Base-by-base conservation (phyloP, 2,113 vertebrate species). In the Cyprinodon brontotheroides region DNA sequence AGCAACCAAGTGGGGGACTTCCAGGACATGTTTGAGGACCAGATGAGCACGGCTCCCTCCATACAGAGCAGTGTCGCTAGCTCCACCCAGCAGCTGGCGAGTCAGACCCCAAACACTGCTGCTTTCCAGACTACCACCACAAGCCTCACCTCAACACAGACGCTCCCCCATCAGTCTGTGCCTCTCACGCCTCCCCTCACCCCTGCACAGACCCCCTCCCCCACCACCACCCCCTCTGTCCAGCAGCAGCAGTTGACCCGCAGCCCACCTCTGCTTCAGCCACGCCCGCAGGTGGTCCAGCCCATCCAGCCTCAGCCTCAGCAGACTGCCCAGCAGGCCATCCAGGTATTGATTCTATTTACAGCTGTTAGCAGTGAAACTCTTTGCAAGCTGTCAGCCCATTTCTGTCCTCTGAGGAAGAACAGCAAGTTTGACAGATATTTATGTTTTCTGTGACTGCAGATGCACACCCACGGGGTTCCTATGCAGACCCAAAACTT, bases 1-100 rank as follows among this genome's bases (percentile, higher is more conserved):
- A 99, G 95, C 90, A 98, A 97, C 88, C 97, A 98, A 87, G 96
- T 95, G 53, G 97, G 96, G 4, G 97, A 99, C 80, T 98, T 99
- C 50, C 94, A 96, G 0, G 98, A 99, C 85, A 78, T 99, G 75
- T 99, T 99, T 75, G 95, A 97, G 0, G 97, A 98, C 63, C 97
- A 94, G 68, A 93, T 97, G 22, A 83, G 87, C 20, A n/a, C 90
- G 0, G 78, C 89, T 0, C 75, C 82, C 13, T 78, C 92, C 1
- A 11, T 89, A 7, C 91, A 90, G 78, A 76, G 37, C 0, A 77
- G 47, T 3, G n/a, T 41, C 29, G 4, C 65, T 45, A 36, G 4
- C 69, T 11, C 75, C 37, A 12, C 71, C 22, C 68, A 72, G 2
- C 82, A 61, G 40, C 80, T 74, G 1, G 63, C 74, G 62, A 7